Conservation (phyloP, 2,888 invertebrate species). For the Helicoverpa assulta region DNA sequence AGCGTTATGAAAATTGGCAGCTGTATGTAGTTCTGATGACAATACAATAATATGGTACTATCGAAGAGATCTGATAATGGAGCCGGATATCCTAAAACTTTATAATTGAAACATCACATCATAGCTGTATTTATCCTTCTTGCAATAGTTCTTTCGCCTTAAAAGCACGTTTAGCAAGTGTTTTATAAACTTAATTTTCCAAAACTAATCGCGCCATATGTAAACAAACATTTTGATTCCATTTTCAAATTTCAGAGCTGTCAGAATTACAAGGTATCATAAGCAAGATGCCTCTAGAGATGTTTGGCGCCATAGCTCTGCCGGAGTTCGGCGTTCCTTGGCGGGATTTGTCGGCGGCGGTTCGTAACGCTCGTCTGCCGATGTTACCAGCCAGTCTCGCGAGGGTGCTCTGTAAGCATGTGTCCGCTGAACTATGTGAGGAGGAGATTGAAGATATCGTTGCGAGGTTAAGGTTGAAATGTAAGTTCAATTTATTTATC, state of each 20-base stretch:
- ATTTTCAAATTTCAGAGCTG: slow-evolving; percentile 69
- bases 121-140: too few species aligned
- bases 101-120: too few species aligned
- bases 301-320: slow-evolving; percentile 70
- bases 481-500: slow-evolving; percentile 67
- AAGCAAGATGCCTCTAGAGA: slow-evolving; percentile 73
- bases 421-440: slow-evolving; percentile 61
- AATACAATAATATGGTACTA: too few species aligned
- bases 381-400: slow-evolving; percentile 78
- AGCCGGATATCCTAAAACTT: too few species aligned
- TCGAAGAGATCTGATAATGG: too few species aligned
- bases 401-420: slow-evolving; percentile 71
- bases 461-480: slow-evolving; percentile 70
- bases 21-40: too few species aligned
- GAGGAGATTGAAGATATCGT: slow-evolving; percentile 76
- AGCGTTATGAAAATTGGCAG: too few species aligned
- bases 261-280: slow-evolving; percentile 73
- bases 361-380: slow-evolving; percentile 73
- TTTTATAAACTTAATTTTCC: too few species aligned
- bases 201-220: not conserved
- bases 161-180: too few species aligned
- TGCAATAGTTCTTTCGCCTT: too few species aligned
- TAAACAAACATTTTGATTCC: not conserved
- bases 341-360: slow-evolving; percentile 71
- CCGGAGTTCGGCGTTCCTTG: slow-evolving; percentile 81